Percentiles rank a stretch among this genome's conserved stretches.
Evolutionary conservation across 37 sponge, comb jelly and placozoan genomes (phyloP).

Genomic region (Halisarca cf. caerulea): DNA sequence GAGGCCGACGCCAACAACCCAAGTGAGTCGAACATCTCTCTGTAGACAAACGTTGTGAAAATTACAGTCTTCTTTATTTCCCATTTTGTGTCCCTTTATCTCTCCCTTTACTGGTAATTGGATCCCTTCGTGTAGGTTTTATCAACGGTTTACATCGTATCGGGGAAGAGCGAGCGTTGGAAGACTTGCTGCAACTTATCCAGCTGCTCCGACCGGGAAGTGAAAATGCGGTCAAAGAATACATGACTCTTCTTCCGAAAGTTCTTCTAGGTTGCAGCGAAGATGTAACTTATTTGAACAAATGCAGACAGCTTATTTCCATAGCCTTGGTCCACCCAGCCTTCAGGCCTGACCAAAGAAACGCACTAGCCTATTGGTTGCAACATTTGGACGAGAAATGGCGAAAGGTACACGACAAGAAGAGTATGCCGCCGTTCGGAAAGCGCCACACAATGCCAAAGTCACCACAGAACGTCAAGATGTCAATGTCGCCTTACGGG

Average conservation of each 20-base stretch:
- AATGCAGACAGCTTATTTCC: conserved; percentile 89
- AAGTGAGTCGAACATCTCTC: no score
- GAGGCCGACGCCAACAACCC: conserved; percentile 83
- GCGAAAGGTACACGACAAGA: conserved; percentile 25
- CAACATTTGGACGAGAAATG: conserved; percentile 69
- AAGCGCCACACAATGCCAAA: no score
- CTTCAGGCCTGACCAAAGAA: conserved; percentile 81
- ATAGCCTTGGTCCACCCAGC: conserved; percentile 91
- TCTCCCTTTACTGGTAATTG: neutral
- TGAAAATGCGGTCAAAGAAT: conserved; percentile 67
- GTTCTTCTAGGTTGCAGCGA: conserved; percentile 72
- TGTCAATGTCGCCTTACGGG: no score
- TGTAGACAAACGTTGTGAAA: conserved; percentile 9
- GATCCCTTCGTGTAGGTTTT: conserved; percentile 46
- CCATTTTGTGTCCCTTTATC: neutral
- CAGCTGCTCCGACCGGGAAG: conserved; percentile 84
- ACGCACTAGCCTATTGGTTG: conserved; percentile 76
- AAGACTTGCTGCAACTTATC: conserved; percentile 64
- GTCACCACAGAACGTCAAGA: no score
- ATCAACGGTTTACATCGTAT: conserved; percentile 66
- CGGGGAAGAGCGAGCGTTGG: conserved; percentile 61
- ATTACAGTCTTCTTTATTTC: conserved; percentile 7
- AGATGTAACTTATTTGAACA: conserved; percentile 66
- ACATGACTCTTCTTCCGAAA: conserved; percentile 87
- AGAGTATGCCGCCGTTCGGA: no score